Evolutionary conservation across 2,113 vertebrate genomes (phyloP).

Genomic region (Salvelinus sp.): DNA sequence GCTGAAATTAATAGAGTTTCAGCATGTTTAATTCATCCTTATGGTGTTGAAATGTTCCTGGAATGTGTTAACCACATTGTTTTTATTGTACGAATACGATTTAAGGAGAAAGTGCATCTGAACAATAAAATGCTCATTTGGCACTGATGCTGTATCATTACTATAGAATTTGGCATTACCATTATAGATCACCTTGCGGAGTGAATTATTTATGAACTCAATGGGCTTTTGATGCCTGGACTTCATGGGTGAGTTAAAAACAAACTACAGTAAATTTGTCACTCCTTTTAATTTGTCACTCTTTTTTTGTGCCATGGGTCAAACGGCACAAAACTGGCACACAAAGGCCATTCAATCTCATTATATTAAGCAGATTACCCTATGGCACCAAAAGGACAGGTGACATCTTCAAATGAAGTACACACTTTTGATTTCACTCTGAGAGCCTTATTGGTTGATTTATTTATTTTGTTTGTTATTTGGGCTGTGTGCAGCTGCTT

Average conservation of each 20-base stretch:
- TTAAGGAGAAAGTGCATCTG: slow-evolving; percentile 76
- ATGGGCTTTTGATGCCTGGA: slow-evolving; percentile 23
- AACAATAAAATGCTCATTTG: slow-evolving; percentile 69
- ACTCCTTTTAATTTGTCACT: slow-evolving; percentile 29
- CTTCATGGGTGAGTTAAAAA: slow-evolving; percentile 50
- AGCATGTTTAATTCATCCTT: slow-evolving; percentile 75
- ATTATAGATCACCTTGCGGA: slow-evolving; percentile 57
- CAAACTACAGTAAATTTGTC: slow-evolving; percentile 47
- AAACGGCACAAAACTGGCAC: background rate
- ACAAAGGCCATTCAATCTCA: background rate
- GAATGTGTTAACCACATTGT: slow-evolving; percentile 81
- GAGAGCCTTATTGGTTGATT: no score
- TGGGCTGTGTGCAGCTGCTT: no score
- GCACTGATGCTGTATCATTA: slow-evolving; percentile 62
- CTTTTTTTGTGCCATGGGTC: slow-evolving; percentile 21
- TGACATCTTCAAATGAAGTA: no score
- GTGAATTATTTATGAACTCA: slow-evolving; percentile 51
- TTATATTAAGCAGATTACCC: background rate
- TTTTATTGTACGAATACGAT: slow-evolving; percentile 80
- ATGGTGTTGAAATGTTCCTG: slow-evolving; percentile 71
- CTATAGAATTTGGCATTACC: slow-evolving; percentile 62
- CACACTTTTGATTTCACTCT: no score
- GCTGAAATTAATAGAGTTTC: slow-evolving; percentile 78
- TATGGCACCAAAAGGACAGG: background rate
- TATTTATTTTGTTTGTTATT: no score